Evolutionary conservation across 2,113 vertebrate genomes (phyloP), one percentile per base, ranked within the genome.

Genomic region (Ptyas mucosa): DNA sequence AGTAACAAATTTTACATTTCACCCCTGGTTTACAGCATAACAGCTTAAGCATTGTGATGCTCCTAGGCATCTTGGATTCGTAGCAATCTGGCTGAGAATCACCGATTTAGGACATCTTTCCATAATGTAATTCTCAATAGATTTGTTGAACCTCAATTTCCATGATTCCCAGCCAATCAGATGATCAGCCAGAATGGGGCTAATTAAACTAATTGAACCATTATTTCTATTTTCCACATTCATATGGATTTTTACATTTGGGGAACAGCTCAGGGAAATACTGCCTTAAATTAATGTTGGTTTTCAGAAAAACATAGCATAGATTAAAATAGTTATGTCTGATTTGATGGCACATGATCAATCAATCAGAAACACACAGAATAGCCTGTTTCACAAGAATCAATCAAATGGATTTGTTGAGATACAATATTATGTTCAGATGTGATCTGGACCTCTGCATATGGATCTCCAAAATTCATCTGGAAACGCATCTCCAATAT

Each of bases 401-500:
- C 21, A 55, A 91, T 93, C 39, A 92, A 81, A 54, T 2, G 10
- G 29, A 1, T 85, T n/a, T 96, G 94, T 91, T 58, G 94, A 90
- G 43, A 64, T 3, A 51, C 51, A 29, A 2, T 55, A 29, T 85
- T 10, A 69, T 6, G 49, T 89, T 14, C 49, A 91, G 89, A 87
- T 34, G 1, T 88, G 23, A 53, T 1, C 39, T 69, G 57, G 49
- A 34, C 3, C 1, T 87, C 89, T n/a, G 88, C 69, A 94, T 85
- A 9, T 0, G 4, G 90, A 29, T 46, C 92, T 52, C 39, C 6
- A 94, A 94, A 39, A 52, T 87, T n/a, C 29, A 69, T 69, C 29
- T n/a, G 64, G 64, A n/a, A 69, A 69, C 14, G 4, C 29, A 69
- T n/a, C 2, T 34, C n/a, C 58, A 81, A 54, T 64, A 26, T 24